Evolutionary conservation across 2,888 invertebrate genomes (phyloP).

Genomic region (Notodonta dromedarius): DNA sequence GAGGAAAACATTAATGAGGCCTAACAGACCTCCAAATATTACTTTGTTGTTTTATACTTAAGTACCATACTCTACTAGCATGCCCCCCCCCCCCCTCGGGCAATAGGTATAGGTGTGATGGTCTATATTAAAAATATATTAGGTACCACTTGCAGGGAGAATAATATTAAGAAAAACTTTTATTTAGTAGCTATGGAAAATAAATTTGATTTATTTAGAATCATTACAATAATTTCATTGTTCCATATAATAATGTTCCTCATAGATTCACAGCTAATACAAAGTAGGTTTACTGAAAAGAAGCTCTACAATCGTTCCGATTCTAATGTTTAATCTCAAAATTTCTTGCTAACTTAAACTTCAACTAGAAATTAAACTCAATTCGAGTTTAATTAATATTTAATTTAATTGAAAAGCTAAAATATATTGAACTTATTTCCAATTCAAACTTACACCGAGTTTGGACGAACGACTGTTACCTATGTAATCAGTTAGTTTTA

Average conservation of each 20-base stretch:
- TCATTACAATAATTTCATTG: too few relatives aligned
- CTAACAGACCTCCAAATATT: constrained; percentile 2
- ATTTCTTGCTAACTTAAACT: constrained; percentile 11
- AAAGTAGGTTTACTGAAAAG: neutral
- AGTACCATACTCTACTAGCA: neutral
- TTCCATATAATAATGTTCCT: too few relatives aligned
- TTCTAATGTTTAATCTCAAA: neutral
- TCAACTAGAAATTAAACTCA: constrained; percentile 20
- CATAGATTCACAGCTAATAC: too few relatives aligned
- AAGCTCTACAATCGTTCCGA: neutral
- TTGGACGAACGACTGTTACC: constrained; percentile 17
- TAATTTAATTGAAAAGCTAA: constrained; percentile 24
- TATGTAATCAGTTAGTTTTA: neutral
- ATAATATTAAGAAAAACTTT: too few relatives aligned
- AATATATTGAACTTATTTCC: constrained; percentile 29
- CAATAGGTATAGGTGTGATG: too few relatives aligned
- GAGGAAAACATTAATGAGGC: neutral
- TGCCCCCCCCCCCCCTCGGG: too few relatives aligned
- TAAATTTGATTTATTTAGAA: too few relatives aligned
- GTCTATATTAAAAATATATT: too few relatives aligned
- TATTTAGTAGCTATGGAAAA: too few relatives aligned
- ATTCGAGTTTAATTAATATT: constrained; percentile 25
- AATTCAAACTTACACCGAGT: constrained; percentile 15
- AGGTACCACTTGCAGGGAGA: too few relatives aligned
- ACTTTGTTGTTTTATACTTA: neutral